Conservation (phyloP, 2,888 invertebrate genomes). For the Conistra vaccinii region DNA sequence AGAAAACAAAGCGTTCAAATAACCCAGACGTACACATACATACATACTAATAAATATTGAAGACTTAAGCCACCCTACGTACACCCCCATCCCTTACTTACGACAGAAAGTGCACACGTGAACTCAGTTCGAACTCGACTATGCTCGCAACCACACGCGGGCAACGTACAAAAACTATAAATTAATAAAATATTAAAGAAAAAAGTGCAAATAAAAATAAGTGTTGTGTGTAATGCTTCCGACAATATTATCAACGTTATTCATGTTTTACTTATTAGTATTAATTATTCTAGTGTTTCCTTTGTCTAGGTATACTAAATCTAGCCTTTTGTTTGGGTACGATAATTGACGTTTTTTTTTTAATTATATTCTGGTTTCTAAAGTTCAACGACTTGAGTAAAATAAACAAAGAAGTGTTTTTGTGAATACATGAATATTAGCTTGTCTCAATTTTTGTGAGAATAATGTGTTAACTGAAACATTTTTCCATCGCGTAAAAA, state of each 20-base stretch:
- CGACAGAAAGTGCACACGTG: slow-evolving; percentile 56
- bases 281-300: slow-evolving; percentile 84
- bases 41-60: slow-evolving; percentile 19
- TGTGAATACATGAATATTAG: background rate
- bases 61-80: slow-evolving; percentile 49
- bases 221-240: slow-evolving; percentile 72
- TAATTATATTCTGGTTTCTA: slow-evolving; percentile 6
- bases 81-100: slow-evolving; percentile 51
- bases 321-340: slow-evolving; percentile 59
- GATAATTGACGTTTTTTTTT: slow-evolving; percentile 46
- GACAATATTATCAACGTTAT: slow-evolving; percentile 79
- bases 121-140: slow-evolving; percentile 72
- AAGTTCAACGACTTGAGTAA: slow-evolving; percentile 28
- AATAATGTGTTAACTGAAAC: background rate
- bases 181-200: slow-evolving; percentile 9
- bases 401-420: slow-evolving; percentile 21
- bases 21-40: slow-evolving; percentile 10
- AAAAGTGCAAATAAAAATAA: background rate
- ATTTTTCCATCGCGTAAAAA: background rate
- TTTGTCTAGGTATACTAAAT: slow-evolving; percentile 82
- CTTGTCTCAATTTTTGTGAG: background rate
- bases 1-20: background rate
- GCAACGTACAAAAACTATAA: slow-evolving; percentile 20
- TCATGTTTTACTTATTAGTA: slow-evolving; percentile 84
- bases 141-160: slow-evolving; percentile 65